Base-by-base conservation (phyloP, 2,797 vertebrate genomes). In the Lemur catta region DNA sequence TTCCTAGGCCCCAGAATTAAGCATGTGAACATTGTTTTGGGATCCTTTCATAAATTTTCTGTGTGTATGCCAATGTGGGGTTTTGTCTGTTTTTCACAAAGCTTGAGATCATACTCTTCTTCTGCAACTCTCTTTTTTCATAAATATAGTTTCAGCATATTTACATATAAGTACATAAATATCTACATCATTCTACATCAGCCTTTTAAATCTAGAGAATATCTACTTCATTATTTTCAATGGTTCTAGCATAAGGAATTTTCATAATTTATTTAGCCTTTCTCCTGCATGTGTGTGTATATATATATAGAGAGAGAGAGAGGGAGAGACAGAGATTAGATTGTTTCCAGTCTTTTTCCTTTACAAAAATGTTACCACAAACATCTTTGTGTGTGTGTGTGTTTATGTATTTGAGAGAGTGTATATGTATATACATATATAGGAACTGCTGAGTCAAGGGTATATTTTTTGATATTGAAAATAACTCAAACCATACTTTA, bases 231-330 rank as follows among this genome's bases (percentile, higher is more conserved):
- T 79, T 93, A 18, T 79, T 94, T 93, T 93, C 78, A 89, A 76
- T 38, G 52, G 5, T 61, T 74, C 30, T 33, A 89, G 41, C 17
- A 30, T 38, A 65, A 26, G 43, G 30, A 93, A 84, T 80, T 61
- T 80, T 95, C 1, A 30, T 90, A 75, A 88, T 91, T 92, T 87
- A 91, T 72, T 93, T 88, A 92, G 15, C 28, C 24, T 95, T 92
- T 95, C 35, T 89, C 8, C 17, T 67, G 52, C 12, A 35, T 67
- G 38, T 26, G 10, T 57, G 11, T 79, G 90, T 50, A 10, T 90
- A 89, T 75, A 57, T 24, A 9, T 43, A 43, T 1, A 43, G 7
- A 43, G 43, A 43, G 43, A 55, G 22, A 55, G 22, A 43, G 43
- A 46, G 43, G 46, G 1, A 46, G 43, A n/a, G n/a, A n/a, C n/a